A percentile compares a stretch with the other conserved stretches of the same genome.
These are phyloP conservation scores for Acleris laterana DNA, from an alignment of 2,888 invertebrate species.

Conservation along the genomic window DNA sequence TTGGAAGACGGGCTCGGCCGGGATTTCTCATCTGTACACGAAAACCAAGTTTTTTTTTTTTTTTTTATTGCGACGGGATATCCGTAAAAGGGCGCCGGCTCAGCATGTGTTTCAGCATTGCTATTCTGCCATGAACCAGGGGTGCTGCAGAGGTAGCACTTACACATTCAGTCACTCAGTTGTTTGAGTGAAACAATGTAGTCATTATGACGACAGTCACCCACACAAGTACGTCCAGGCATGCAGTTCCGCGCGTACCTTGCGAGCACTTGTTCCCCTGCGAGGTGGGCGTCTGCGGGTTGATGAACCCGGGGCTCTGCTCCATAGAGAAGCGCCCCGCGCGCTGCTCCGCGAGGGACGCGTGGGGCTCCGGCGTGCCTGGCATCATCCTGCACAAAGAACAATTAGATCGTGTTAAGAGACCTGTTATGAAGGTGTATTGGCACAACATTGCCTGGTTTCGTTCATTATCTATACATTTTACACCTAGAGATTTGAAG, in stretches of 20 bases:
- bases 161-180: too few relatives aligned
- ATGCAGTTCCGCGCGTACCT: conserved; percentile 44
- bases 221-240: not conserved
- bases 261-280: conserved; percentile 64
- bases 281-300: conserved; percentile 80
- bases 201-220: too few relatives aligned
- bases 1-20: conserved; percentile 80
- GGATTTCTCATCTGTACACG: conserved; percentile 81
- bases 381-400: conserved; percentile 74
- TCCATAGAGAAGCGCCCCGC: conserved; percentile 78
- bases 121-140: too few relatives aligned
- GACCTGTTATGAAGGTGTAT: not conserved
- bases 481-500: too few relatives aligned
- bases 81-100: too few relatives aligned
- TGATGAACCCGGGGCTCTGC: conserved; percentile 81
- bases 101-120: too few relatives aligned
- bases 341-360: conserved; percentile 72
- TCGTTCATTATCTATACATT: too few relatives aligned
- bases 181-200: too few relatives aligned
- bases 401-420: not conserved
- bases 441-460: not conserved
- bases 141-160: too few relatives aligned
- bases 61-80: too few relatives aligned
- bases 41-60: too few relatives aligned
- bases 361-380: conserved; percentile 78